Base-by-base conservation (phyloP, 1,140 invertebrate genomes). In the Bombus sylvicola region DNA sequence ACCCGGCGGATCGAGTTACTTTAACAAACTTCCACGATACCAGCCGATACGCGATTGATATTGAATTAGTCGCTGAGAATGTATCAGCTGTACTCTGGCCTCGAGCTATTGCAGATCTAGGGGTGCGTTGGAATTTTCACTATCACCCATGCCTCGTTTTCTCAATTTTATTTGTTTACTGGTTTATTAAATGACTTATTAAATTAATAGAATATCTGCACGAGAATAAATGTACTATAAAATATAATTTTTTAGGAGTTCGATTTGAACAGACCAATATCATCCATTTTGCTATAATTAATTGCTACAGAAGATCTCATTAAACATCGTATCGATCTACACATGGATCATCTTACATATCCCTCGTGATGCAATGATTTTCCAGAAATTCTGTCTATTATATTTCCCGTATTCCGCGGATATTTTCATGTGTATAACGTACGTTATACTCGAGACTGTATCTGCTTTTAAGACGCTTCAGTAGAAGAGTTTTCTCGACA, bases 61-160 rank as follows among this genome's bases (percentile, higher is more conserved):
- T 89, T 62, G 88, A 83, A 89, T 90, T 89, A 89, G 85, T 85
- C 74, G 76, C 31, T 62, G 88, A 87, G 88, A 87, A 85, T 86
- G 66, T 74, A 68, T 86, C 75, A 72, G 77, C 59, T 80, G 83
- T 71, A 53, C 37, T 62, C 43, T 62, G 39, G 69, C 64, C 66
- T 43, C 34, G 66, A 78, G 71, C 62, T 68, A 87, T 47, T 66
- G 78, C n/a, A 80, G 87, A 88, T 88, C 81, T 76, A 57, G 53
- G 64, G 39, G 31, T 41, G 68, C 57, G 71, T 12, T 82, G 41
- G 71, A 82, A 80, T 86, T 89, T 86, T 87, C 86, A 82, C 62
- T 0, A 5, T n/a, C 28, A 53, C 18, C 18, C 47, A 2, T 22
- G 18, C 18, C 6, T 53, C 47, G 18, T 53, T 53, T 53, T 53